Evolutionary conservation across 2,888 invertebrate genomes (phyloP).

Genomic region (Escarpia spicata): DNA sequence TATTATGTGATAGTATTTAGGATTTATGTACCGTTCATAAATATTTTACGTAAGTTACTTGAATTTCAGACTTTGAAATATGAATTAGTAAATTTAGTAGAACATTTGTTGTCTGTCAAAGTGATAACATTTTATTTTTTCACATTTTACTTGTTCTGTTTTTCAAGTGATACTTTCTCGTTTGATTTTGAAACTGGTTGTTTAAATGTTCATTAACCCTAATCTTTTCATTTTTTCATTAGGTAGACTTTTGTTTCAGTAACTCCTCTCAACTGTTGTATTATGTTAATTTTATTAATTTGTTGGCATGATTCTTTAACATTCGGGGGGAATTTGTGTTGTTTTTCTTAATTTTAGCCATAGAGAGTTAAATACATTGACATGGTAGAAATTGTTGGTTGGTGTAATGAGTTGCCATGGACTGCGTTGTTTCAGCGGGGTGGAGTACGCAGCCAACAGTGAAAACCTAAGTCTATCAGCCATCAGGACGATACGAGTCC

Average conservation of each 20-base stretch:
- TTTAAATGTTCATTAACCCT: not conserved
- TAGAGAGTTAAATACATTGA: not conserved
- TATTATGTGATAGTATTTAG: not conserved
- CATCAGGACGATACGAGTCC: constrained; percentile 95
- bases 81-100: not conserved
- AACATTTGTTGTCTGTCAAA: not conserved
- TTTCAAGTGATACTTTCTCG: not conserved
- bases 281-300: not conserved
- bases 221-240: not conserved
- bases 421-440: constrained; percentile 58
- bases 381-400: constrained; percentile 3
- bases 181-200: not conserved
- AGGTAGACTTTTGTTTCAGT: not conserved
- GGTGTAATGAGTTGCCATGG: not conserved
- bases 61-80: not conserved
- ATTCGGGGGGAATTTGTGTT: not conserved
- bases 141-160: not conserved
- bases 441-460: constrained; percentile 77
- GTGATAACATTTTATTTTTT: not conserved
- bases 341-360: not conserved
- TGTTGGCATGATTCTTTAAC: not conserved
- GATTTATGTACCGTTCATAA: not conserved
- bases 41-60: not conserved
- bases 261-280: not conserved
- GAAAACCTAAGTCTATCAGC: constrained; percentile 98